A percentile compares a stretch with the other conserved stretches of the same genome.
Evolutionary conservation across 1,140 invertebrate species (phyloP).

Genomic region (Halyomorpha halys): DNA sequence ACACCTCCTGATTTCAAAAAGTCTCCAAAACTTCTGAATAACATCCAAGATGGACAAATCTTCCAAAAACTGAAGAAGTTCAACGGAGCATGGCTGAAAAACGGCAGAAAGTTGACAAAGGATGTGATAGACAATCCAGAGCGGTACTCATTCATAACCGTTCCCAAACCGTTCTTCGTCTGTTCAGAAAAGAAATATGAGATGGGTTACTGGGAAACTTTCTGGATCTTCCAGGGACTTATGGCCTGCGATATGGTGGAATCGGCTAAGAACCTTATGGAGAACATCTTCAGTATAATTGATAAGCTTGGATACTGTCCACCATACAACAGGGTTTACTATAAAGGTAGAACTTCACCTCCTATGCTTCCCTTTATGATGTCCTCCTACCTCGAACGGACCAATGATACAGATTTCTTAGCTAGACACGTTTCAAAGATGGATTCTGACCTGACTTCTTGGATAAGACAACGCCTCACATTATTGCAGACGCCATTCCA

Average conservation of each 20-base stretch:
- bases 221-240: conserved; percentile 1
- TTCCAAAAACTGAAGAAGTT: not conserved
- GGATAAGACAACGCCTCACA: not conserved
- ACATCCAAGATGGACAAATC: not conserved
- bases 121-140: not conserved
- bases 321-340: not conserved
- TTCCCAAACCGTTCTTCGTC: not conserved
- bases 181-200: not conserved
- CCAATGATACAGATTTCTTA: not conserved
- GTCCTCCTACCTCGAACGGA: not conserved
- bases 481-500: not conserved
- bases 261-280: not conserved
- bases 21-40: not conserved
- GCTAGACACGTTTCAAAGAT: not conserved
- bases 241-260: not conserved
- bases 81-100: not conserved
- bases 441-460: not conserved
- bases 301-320: not conserved
- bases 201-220: not conserved
- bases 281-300: not conserved
- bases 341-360: not conserved
- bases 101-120: not conserved
- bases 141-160: not conserved
- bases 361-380: not conserved
- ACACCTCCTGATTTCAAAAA: not conserved